Evolutionary conservation across 1,140 invertebrate genomes (phyloP), one percentile per base, ranked within the genome.

Genomic region (Listronotus bonariensis): DNA sequence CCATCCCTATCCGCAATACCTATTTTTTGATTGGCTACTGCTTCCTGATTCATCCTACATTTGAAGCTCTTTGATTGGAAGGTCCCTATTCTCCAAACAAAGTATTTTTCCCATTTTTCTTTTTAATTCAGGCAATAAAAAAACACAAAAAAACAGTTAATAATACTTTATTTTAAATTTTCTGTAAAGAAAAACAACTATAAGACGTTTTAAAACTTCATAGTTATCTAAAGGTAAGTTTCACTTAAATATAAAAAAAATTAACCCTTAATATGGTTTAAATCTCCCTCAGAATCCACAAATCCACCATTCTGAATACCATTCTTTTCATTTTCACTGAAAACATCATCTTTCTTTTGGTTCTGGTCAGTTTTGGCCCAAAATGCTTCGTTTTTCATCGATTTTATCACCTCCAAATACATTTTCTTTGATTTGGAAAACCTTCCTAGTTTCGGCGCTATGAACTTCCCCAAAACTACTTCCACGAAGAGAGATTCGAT

Each of bases 401-500:
- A 34, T 31, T 67, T 49, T 6, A 57, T 18, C 38, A 69, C 59
- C 11, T 45, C 38, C 40, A 64, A 11, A 52, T 63, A 67, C 14
- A 43, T 20, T 15, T 65, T 67, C 11, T 55, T 48, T 0, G 61
- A 66, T 32, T 80, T 82, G 43, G 83, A 80, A 18, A 84, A 80
- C 36, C 81, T 84, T 40, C n/a, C 77, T 55, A 83, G 80, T 54
- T 78, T 82, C 0, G 82, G 82, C 49, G 83, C 80, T 9, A 84
- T 72, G 38, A 81, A 76, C 64, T 82, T 84, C 12, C 82, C 79
- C 66, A 89, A 81, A 86, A 86, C 46, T 66, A 80, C 85, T 65
- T 89, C 83, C n/a, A 89, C 82, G 0, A 88, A 67, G 0, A 88
- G 68, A 31, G 81, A 81, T 69, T 91, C 88, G 26, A 86, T 81